These are phyloP conservation scores for Oryzias celebensis DNA, from an alignment of 2,113 vertebrate species.

Conservation along the genomic window DNA sequence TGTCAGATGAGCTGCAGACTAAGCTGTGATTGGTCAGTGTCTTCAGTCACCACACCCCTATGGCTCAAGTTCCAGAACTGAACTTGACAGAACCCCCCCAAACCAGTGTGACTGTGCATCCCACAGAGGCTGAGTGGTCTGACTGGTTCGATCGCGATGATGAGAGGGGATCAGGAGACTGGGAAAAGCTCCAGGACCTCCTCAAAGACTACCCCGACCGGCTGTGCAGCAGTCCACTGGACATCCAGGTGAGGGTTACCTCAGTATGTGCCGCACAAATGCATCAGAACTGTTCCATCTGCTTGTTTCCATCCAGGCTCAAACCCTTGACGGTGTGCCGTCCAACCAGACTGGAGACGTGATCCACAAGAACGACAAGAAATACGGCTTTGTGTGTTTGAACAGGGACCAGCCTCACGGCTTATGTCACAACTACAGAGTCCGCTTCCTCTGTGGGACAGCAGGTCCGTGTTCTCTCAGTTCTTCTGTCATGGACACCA, in stretches of 20 bases:
- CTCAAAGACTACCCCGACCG: constrained; percentile 82
- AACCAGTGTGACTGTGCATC: constrained; percentile 1
- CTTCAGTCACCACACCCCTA: too few relatives aligned
- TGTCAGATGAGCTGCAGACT: too few relatives aligned
- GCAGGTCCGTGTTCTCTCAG: constrained; percentile 77
- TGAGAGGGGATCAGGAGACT: constrained; percentile 83
- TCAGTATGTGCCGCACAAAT: too few relatives aligned
- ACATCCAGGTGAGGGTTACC: constrained; percentile 84
- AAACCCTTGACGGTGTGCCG: constrained; percentile 78
- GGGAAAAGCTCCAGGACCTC: constrained; percentile 89
- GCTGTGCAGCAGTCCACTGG: constrained; percentile 87
- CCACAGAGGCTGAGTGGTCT: constrained; percentile 92
- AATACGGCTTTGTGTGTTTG: constrained; percentile 89
- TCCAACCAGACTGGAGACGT: constrained; percentile 82
- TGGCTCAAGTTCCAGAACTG: too few relatives aligned
- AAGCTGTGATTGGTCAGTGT: too few relatives aligned
- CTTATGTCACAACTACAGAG: constrained; percentile 86
- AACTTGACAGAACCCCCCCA: too few relatives aligned
- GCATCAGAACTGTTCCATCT: too few relatives aligned
- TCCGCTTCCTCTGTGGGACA: constrained; percentile 93
- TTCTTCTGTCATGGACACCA: background rate
- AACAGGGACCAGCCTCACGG: constrained; percentile 80
- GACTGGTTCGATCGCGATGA: constrained; percentile 90
- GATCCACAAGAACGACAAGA: constrained; percentile 86
- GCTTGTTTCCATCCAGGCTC: constrained; percentile 72